Evolutionary conservation across 2,113 vertebrate species (phyloP).

Genomic region (Hydropotes inermis): DNA sequence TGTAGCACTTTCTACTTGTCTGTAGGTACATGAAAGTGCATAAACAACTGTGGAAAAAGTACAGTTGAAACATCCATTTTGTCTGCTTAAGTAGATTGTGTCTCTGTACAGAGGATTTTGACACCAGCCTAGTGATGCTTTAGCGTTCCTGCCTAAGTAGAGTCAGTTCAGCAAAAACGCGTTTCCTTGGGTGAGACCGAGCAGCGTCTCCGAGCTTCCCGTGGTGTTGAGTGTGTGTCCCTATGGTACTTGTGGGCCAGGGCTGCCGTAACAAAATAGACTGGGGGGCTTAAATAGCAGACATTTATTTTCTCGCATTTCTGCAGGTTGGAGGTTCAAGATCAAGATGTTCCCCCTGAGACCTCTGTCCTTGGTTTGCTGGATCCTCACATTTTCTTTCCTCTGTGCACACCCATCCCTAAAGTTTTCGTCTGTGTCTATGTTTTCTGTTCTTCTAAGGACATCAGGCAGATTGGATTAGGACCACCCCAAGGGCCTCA

Average conservation of each 20-base stretch:
- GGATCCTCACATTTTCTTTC: not conserved
- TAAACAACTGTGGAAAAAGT: slow-evolving; percentile 26
- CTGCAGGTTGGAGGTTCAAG: not conserved
- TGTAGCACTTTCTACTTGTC: not conserved
- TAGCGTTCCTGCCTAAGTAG: not conserved
- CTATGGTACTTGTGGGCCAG: not conserved
- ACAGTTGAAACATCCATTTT: not conserved
- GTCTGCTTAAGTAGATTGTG: not conserved
- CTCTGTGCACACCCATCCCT: not conserved
- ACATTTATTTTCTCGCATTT: not conserved
- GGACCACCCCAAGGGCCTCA: not conserved
- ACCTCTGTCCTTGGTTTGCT: not conserved
- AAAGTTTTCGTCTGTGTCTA: not conserved
- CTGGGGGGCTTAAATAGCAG: not conserved
- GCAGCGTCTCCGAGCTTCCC: not conserved
- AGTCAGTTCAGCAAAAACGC: not conserved
- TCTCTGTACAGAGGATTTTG: slow-evolving; percentile 8
- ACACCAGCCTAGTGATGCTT: not conserved
- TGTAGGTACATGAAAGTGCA: slow-evolving; percentile 4
- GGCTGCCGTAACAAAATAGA: not conserved
- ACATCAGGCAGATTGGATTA: not conserved
- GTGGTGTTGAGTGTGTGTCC: not conserved
- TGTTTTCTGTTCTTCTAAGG: not conserved
- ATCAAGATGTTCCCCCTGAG: not conserved
- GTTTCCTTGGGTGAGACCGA: not conserved